Evolutionary conservation across 2,888 invertebrate species (phyloP), one percentile per base, ranked within the genome.

Genomic region (Arge pagana): DNA sequence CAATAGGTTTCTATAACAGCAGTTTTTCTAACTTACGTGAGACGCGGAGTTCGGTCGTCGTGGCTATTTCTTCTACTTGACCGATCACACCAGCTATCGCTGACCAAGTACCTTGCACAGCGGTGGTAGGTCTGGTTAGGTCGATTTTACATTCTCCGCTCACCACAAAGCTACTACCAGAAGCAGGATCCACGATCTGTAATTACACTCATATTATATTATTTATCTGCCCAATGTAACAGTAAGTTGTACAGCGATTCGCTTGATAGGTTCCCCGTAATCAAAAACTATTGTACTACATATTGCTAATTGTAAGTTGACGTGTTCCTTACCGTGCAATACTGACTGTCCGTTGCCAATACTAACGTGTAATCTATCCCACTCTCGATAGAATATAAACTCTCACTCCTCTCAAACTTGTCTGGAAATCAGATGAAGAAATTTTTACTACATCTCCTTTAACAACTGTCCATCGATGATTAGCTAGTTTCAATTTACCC

Each of bases 1-100:
- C n/a, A 6, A 23, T 26, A 28, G 15, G 18, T 8, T 19, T n/a
- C 15, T n/a, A n/a, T 26, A 10, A 8, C 15, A 19, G 26, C 6
- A 18, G 23, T 16, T 28, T 21, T 16, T 16, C 33, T 4, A 8
- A 52, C 57, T 51, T 52, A 65, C 66, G 50, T 7, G 49, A 52
- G 18, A 64, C 78, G 42, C 67, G 62, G 3, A 82, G 74, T 7
- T 61, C 70, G 42, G 76, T 75, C 39, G 76, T 68, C 3, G 78
- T 53, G 11, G 70, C 66, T 33, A 79, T 50, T 61, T 82, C 81
- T 1, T 75, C 57, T 1, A 81, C 74, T 54, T 71, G 68, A 4
- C 81, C 81, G 2, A 78, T 78, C 8, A 81, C 48, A 1, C 80
- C 82, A 21, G 80, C 63, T 1, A 77, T 57, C 1, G 80, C 69